Conservation (phyloP, 1,140 invertebrate genomes). For the Heliconius hewitsoni region DNA sequence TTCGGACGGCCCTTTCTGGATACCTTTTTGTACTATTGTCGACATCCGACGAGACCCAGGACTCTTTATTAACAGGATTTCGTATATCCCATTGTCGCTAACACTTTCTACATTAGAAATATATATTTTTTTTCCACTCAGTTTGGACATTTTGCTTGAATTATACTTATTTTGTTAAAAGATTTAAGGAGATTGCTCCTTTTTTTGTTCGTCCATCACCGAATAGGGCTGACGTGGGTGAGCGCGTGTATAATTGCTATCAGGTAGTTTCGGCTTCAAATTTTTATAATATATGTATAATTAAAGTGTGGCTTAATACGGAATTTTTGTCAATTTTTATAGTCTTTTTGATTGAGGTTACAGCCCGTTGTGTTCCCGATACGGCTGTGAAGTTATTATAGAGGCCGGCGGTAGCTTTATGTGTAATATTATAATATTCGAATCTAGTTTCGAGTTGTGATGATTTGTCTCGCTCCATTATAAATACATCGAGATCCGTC, state of each 20-base stretch:
- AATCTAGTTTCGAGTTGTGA: slow-evolving; percentile 50
- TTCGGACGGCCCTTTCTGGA: slow-evolving; percentile 60
- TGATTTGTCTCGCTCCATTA: slow-evolving; percentile 73
- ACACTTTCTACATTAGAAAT: slow-evolving; percentile 77
- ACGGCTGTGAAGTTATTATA: slow-evolving; percentile 55
- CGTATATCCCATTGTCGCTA: slow-evolving; percentile 78
- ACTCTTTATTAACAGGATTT: slow-evolving; percentile 79
- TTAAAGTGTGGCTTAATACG: slow-evolving; percentile 76
- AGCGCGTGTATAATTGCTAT: slow-evolving; percentile 77
- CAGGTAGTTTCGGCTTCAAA: slow-evolving; percentile 69
- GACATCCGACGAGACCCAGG: slow-evolving; percentile 56
- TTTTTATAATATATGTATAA: slow-evolving; percentile 77
- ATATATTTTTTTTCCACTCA: slow-evolving; percentile 58
- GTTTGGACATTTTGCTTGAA: slow-evolving; percentile 80
- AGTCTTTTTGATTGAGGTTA: slow-evolving; percentile 78
- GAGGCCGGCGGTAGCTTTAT: slow-evolving; percentile 69
- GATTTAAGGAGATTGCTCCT: slow-evolving; percentile 70
- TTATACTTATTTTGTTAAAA: slow-evolving; percentile 78
- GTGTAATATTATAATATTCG: slow-evolving; percentile 61
- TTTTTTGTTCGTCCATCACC: slow-evolving; percentile 64
- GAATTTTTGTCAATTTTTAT: slow-evolving; percentile 80
- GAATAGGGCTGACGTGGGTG: slow-evolving; percentile 75
- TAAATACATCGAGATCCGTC: slow-evolving; percentile 60
- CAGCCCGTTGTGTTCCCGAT: slow-evolving; percentile 55
- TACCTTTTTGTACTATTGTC: slow-evolving; percentile 55